Conservation (phyloP, 1,140 invertebrate genomes). For the Drosophila sulfurigaster region DNA sequence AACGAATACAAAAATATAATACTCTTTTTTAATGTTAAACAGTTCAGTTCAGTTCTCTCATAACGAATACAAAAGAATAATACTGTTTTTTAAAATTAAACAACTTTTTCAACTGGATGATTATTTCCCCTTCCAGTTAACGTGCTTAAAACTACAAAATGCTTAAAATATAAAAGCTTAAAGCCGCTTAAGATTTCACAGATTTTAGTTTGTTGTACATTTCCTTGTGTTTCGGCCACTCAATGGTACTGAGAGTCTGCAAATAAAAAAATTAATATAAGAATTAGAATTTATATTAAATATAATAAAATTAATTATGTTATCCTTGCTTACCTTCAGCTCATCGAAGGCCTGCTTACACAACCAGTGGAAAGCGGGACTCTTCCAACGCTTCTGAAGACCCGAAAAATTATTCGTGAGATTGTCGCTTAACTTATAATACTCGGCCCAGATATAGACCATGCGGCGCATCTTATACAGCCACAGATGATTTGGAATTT, state of each 20-base stretch:
- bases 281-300: not conserved
- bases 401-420: not conserved
- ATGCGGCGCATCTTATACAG: slow-evolving; percentile 58
- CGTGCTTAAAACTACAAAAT: not conserved
- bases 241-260: slow-evolving; percentile 54
- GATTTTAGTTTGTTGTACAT: slow-evolving; percentile 27
- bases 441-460: slow-evolving; percentile 54
- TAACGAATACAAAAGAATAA: not conserved
- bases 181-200: not conserved
- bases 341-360: slow-evolving; percentile 66
- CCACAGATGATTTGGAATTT: slow-evolving; percentile 59
- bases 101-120: too few species aligned
- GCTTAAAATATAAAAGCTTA: not conserved
- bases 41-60: not conserved
- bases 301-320: not conserved
- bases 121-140: not conserved
- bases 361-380: slow-evolving; percentile 65
- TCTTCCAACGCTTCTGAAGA: slow-evolving; percentile 32
- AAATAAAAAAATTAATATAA: slow-evolving; percentile 29
- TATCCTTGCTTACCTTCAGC: slow-evolving; percentile 46
- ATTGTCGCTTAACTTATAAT: slow-evolving; percentile 3
- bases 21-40: too few species aligned
- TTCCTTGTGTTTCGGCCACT: slow-evolving; percentile 47
- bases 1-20: not conserved
- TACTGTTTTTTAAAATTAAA: too few species aligned